phyloP scores from a whole-genome alignment of 2,888 invertebrate species.

The Plagodis pulveraria region DNA sequence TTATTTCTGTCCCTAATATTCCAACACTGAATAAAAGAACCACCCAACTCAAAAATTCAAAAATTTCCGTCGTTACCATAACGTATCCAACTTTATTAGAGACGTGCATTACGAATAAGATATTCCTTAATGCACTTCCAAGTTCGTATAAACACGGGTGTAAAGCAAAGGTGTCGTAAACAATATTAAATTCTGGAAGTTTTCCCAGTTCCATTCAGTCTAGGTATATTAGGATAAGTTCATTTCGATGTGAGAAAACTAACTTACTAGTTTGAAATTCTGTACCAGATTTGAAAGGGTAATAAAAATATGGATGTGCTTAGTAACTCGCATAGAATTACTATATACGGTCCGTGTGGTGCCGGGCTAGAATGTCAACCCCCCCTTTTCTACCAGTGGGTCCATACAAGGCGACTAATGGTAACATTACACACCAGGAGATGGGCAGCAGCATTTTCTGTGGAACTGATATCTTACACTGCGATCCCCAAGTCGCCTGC shows the following conservation, averaged over 20 bases:
- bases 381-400: no score
- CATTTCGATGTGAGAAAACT: constrained; percentile 62
- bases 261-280: constrained; percentile 54
- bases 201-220: constrained; percentile 50
- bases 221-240: constrained; percentile 70
- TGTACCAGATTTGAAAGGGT: constrained; percentile 7
- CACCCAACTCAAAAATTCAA: constrained; percentile 29
- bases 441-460: no score
- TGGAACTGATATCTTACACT: no score
- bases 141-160: constrained; percentile 64
- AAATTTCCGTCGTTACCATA: constrained; percentile 28
- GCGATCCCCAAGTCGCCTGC: no score
- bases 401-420: no score
- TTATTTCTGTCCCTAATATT: not conserved
- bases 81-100: constrained; percentile 37
- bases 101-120: constrained; percentile 44
- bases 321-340: not conserved
- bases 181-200: constrained; percentile 74
- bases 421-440: no score
- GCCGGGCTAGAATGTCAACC: no score
- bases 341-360: no score
- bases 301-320: constrained; percentile 7
- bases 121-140: constrained; percentile 55
- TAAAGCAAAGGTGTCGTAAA: constrained; percentile 80
- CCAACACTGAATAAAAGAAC: not conserved